Conservation (phyloP, 2,888 invertebrate species). For the Gibbula magus region DNA sequence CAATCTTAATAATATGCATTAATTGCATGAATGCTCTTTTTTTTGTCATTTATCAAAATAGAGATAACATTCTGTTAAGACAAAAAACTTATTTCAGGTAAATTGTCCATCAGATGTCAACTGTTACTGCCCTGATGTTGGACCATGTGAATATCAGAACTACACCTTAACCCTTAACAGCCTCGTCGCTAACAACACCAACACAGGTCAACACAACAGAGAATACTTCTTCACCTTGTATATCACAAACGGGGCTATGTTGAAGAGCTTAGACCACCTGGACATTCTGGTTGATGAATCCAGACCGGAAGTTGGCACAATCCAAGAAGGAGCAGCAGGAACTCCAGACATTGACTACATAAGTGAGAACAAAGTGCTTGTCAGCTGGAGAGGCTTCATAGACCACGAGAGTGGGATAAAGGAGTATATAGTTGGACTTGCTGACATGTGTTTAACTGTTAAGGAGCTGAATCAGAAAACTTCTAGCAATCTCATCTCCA, state of each 20-base stretch:
- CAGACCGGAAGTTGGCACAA: conserved; percentile 44
- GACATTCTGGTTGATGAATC: conserved; percentile 50
- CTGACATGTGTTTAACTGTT: conserved; percentile 38
- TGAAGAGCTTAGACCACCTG: conserved; percentile 39
- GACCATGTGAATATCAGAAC: no score
- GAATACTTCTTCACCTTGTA: conserved; percentile 49
- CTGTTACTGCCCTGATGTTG: no score
- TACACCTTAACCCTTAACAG: no score
- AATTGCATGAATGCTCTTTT: no score
- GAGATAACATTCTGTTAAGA: no score
- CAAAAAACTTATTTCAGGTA: no score
- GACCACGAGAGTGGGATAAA: conserved; percentile 58
- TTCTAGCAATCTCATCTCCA: neutral
- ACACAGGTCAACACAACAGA: conserved; percentile 51
- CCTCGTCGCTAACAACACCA: conserved; percentile 26
- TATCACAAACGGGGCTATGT: conserved; percentile 46
- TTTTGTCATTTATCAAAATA: no score
- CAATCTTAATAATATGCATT: no score
- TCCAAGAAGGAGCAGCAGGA: conserved; percentile 31
- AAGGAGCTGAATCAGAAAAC: neutral
- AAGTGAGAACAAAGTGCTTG: conserved; percentile 31
- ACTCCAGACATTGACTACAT: conserved; percentile 52
- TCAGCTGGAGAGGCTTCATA: conserved; percentile 53
- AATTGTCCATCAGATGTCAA: no score
- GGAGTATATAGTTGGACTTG: conserved; percentile 41